Evolutionary conservation across 2,797 vertebrate species (phyloP), one percentile per base, ranked within the genome.

Genomic region (Scyliorhinus canicula): DNA sequence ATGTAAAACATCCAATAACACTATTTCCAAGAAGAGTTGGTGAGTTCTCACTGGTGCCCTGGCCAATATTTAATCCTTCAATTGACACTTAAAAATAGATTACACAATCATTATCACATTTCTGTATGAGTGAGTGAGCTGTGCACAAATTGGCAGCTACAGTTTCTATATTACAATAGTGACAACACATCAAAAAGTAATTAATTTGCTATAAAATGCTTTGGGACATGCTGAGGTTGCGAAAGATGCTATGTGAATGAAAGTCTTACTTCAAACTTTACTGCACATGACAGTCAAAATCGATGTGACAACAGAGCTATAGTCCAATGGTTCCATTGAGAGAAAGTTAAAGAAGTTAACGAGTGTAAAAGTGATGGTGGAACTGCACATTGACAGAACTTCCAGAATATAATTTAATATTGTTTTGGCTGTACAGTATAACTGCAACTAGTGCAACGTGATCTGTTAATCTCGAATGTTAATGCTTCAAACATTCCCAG

Each of bases 1-100:
- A 55, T 52, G 28, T 60, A 57, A 60, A 63, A 26, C 55, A 40
- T 63, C 86, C 86, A 35, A 40, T n/a, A 19, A 40, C 40, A 47
- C 21, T 26, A 47, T 82, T 82, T 82, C 24, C 21, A 47, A 82
- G 44, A 82, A 82, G 19, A 24, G 40, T 24, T 82, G 19, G 21
- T 24, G 79, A 82, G 79, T 82, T 47, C 44, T 82, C 57, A 35
- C 35, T 24, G 16, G 3, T 40, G 35, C 24, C 57, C 55, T 90
- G 86, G 86, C 55, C 86, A 90, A 40, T 60, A 63, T 90, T 63
- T 60, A 63, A 77, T 90, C 55, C n/a, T 19, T 90, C 57, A 90
- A 90, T 55, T 35, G 35, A 60, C 55, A 90, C 55, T 16, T n/a
- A n/a, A 57, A 60, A 90, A 90, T 57, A 90, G 55, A 91, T 65